These are phyloP conservation scores for Ochlodes sylvanus DNA, from an alignment of 2,888 invertebrate genomes.

Conservation along the genomic window DNA sequence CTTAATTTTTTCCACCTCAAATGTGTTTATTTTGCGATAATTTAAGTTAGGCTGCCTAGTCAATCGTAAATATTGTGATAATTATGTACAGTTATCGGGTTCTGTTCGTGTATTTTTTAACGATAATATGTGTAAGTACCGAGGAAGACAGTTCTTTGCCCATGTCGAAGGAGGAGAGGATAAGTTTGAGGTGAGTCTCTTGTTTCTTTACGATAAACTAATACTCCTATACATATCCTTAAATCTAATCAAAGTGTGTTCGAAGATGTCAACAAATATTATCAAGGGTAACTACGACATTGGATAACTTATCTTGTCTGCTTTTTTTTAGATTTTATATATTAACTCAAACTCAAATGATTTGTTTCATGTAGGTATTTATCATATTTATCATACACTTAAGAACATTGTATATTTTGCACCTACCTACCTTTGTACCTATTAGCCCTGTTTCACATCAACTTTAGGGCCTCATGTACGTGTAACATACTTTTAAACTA, in stretches of 20 bases:
- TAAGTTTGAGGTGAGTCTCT: conserved; percentile 75
- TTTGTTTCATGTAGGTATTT: too few relatives aligned
- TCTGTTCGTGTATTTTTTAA: conserved; percentile 72
- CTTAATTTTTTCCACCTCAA: conserved; percentile 16
- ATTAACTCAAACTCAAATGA: too few relatives aligned
- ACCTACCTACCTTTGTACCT: too few relatives aligned
- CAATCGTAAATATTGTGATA: conserved; percentile 62
- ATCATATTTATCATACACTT: too few relatives aligned
- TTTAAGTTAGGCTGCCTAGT: conserved; percentile 49
- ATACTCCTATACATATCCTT: neutral
- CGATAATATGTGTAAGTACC: conserved; percentile 72
- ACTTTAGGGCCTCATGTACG: too few relatives aligned
- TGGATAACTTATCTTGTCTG: neutral
- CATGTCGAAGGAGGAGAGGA: conserved; percentile 88
- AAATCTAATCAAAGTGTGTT: neutral
- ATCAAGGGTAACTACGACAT: neutral
- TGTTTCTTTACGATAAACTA: too few relatives aligned
- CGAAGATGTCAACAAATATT: neutral
- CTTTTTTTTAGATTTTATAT: too few relatives aligned
- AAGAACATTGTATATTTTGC: too few relatives aligned
- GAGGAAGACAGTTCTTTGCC: conserved; percentile 67
- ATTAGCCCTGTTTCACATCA: too few relatives aligned
- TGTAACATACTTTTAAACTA: too few relatives aligned
- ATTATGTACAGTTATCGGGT: conserved; percentile 71
- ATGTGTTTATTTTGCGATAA: conserved; percentile 27